Evolutionary conservation across 2,888 invertebrate genomes (phyloP).

Genomic region (Asteroscopus sphinx): DNA sequence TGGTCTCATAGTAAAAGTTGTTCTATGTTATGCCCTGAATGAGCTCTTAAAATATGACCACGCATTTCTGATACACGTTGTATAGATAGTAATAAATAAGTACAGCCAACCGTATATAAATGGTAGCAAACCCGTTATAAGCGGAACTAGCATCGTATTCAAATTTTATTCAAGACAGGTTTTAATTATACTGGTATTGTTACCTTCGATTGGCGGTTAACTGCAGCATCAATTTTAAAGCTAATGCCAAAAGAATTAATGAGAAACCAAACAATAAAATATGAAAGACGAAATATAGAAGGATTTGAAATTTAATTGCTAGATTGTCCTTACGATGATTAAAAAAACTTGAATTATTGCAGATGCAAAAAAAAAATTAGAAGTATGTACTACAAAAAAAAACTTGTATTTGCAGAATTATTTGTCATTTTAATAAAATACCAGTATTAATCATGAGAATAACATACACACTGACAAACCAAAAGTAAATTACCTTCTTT

Average conservation of each 20-base stretch:
- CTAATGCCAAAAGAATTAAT: slow-evolving; percentile 16
- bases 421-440: neutral
- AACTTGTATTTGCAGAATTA: neutral
- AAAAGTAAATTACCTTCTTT: slow-evolving; percentile 78
- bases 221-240: slow-evolving; percentile 14
- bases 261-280: slow-evolving; percentile 27
- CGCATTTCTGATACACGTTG: too few species aligned
- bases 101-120: too few species aligned
- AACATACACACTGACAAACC: neutral
- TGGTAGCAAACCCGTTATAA: too few species aligned
- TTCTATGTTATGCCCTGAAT: too few species aligned
- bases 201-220: too few species aligned
- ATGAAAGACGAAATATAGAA: slow-evolving; percentile 1
- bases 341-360: neutral
- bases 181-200: too few species aligned
- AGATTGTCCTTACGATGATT: neutral
- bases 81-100: slow-evolving; percentile 12
- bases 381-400: neutral
- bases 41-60: too few species aligned
- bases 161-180: too few species aligned
- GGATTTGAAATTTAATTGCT: slow-evolving; percentile 10
- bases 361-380: neutral
- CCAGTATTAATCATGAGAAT: neutral
- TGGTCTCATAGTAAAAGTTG: too few species aligned
- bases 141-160: too few species aligned